These are phyloP conservation scores for Choloepus didactylus DNA, from an alignment of 2,797 vertebrate species.

Conservation along the genomic window DNA sequence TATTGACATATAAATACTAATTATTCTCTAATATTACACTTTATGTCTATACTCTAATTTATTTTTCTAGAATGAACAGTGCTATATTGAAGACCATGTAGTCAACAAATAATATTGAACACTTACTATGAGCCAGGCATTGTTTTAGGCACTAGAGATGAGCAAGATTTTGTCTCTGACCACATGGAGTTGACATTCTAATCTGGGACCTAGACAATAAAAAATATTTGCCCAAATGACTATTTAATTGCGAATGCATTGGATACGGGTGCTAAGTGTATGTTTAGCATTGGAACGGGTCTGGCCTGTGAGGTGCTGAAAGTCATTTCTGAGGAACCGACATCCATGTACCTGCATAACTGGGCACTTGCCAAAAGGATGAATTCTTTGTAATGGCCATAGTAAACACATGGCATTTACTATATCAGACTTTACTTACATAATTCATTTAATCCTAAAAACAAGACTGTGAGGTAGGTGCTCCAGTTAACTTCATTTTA, in stretches of 20 bases:
- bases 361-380: neutral
- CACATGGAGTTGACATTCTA: conserved; percentile 10
- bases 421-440: neutral
- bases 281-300: neutral
- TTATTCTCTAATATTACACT: neutral
- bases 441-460: neutral
- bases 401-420: neutral
- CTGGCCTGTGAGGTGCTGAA: neutral
- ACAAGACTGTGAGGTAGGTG: neutral
- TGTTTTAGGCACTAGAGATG: neutral
- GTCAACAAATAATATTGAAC: neutral
- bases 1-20: neutral
- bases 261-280: neutral
- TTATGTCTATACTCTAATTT: neutral
- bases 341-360: too few relatives aligned
- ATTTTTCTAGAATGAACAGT: conserved; percentile 22
- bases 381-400: neutral
- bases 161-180: neutral
- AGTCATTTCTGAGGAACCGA: conserved; percentile 10
- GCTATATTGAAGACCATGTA: neutral
- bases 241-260: neutral
- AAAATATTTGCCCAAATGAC: neutral
- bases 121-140: neutral
- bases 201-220: neutral
- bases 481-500: neutral